Evolutionary conservation across 2,888 invertebrate species (phyloP), one percentile per base, ranked within the genome.

Genomic region (Brenthis hecate): DNA sequence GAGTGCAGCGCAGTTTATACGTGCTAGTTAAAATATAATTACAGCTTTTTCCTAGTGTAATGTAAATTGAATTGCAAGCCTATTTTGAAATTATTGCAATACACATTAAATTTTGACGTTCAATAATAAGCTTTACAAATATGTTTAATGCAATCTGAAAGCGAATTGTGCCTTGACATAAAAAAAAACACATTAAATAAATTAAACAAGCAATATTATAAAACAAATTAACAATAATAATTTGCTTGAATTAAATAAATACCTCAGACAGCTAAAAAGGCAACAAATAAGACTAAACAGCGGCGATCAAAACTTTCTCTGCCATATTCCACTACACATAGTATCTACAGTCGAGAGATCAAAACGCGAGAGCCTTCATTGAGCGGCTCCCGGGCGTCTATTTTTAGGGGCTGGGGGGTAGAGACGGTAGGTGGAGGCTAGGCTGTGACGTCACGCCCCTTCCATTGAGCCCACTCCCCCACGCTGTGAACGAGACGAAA

Each of bases 311-410:
- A 62, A 51, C 23, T 56, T 51, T 67, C 62, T 56, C 50, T 23
- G 43, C 50, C 16, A 6, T 62, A 55, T 61, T 54, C 54, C 50
- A 51, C 55, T 56, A 61, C 56, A 56, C 28, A 62, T 43, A 54
- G 19, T 62, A 62, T 13, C 23, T 55, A 54, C 19, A 36, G 53
- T 58, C n/a, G 19, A 47, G 54, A 54, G 50, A 55, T 56, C 56
- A 55, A 54, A 56, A 70, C 72, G 67, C 63, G 51, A 50, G 56
- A 47, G 74, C 74, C 83, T 86, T 80, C 91, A 91, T 92, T 91
- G 89, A 91, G 86, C 88, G 81, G 76, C 77, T 81, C 89, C 90
- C 88, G 89, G 89, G 89, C 85, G 75, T 87, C 91, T 92, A 91
- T 91, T 92, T 91, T 87, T 91, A 90, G 89, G 87, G 86, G 81